Percentiles rank a stretch among this genome's conserved stretches.
Evolutionary conservation across 2,113 vertebrate species (phyloP).

Genomic region (Rhabdornis inornatus): DNA sequence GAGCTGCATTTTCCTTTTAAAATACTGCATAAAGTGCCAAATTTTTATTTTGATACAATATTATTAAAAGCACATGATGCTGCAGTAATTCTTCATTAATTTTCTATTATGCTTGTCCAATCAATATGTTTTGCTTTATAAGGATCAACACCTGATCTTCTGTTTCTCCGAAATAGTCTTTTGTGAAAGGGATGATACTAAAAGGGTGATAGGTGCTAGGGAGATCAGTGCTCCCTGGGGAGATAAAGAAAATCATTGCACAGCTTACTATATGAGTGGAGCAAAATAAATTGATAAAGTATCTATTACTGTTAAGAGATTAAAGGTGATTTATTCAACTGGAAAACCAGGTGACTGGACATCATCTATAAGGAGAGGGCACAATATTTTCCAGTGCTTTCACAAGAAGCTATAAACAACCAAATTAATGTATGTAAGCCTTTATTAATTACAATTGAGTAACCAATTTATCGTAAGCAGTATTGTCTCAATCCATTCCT

Average conservation of each 20-base stretch:
- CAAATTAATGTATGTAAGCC: neutral
- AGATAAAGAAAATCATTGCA: neutral
- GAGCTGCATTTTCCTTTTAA: neutral
- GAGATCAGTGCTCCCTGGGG: neutral
- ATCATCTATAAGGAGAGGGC: neutral
- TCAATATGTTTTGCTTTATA: neutral
- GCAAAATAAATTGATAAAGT: neutral
- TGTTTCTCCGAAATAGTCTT: neutral
- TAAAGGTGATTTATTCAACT: neutral
- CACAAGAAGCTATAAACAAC: neutral
- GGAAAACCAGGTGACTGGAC: neutral
- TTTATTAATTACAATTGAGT: neutral
- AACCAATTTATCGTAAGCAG: neutral
- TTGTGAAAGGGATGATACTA: neutral
- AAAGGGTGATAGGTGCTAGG: neutral
- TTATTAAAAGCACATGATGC: neutral
- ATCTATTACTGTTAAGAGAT: neutral
- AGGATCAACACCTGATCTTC: neutral
- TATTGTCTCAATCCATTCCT: neutral
- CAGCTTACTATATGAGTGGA: neutral
- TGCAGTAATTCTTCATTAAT: neutral
- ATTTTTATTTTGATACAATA: neutral
- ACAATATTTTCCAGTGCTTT: neutral
- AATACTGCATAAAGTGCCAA: neutral
- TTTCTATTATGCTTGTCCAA: neutral